These are phyloP conservation scores for Podarcis siculus DNA, from an alignment of 2,797 vertebrate species.

Conservation along the genomic window DNA sequence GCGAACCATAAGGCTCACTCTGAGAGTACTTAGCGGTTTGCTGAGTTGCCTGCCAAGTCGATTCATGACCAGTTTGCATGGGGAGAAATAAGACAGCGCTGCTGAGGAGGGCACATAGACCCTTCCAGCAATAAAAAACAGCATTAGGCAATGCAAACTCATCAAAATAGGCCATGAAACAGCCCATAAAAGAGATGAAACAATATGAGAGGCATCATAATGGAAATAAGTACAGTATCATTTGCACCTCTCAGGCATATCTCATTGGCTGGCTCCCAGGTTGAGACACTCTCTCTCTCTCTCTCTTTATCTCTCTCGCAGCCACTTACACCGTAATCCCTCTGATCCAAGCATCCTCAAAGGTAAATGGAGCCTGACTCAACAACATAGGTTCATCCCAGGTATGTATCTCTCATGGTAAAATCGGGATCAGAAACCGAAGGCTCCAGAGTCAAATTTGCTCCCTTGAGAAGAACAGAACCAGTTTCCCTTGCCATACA, in stretches of 20 bases:
- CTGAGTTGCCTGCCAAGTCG: constrained; percentile 39
- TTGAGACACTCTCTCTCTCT: neutral
- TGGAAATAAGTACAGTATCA: constrained; percentile 40
- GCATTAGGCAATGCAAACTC: constrained; percentile 38
- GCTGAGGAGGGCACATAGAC: constrained; percentile 13
- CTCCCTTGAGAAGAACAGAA: too few relatives aligned
- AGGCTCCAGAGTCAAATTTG: neutral
- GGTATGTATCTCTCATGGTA: neutral
- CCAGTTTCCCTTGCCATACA: too few relatives aligned
- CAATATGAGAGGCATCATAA: constrained; percentile 34
- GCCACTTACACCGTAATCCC: neutral
- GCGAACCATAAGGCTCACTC: constrained; percentile 47
- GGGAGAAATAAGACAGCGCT: constrained; percentile 13
- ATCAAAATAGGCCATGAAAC: constrained; percentile 56
- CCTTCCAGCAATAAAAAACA: constrained; percentile 8
- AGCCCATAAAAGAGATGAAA: constrained; percentile 53
- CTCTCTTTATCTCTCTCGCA: neutral
- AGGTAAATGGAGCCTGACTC: constrained; percentile 3
- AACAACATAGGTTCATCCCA: neutral
- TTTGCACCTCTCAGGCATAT: constrained; percentile 3
- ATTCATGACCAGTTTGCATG: constrained; percentile 32
- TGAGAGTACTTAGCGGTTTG: constrained; percentile 33
- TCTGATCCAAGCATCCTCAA: constrained; percentile 25
- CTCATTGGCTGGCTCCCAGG: neutral
- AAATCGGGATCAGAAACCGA: neutral